A percentile compares a stretch with the other conserved stretches of the same genome.
phyloP scores from a whole-genome alignment of 2,888 invertebrate genomes.

The Lamellibrachia columna region DNA sequence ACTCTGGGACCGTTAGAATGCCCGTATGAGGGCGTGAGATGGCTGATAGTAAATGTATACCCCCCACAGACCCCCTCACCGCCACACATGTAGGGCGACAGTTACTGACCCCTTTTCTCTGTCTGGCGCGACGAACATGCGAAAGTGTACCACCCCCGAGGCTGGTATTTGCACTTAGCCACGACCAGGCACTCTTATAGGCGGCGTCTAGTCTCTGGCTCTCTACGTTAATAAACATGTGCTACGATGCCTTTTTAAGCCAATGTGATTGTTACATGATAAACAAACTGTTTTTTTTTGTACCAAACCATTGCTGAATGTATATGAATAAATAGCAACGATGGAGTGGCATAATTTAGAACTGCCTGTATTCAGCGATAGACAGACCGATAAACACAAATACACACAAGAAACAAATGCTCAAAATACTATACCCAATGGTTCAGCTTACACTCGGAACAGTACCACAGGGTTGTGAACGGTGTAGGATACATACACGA shows the following conservation, averaged over 20 bases:
- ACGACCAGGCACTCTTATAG: background rate
- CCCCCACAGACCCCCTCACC: background rate
- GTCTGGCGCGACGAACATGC: background rate
- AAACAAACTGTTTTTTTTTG: background rate
- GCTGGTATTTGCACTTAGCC: background rate
- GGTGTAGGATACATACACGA: too few species aligned
- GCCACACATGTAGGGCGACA: background rate
- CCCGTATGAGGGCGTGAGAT: background rate
- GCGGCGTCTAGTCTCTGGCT: background rate
- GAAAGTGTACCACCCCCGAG: background rate
- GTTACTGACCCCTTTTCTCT: background rate
- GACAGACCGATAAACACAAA: background rate
- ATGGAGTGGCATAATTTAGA: background rate
- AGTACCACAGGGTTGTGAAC: too few species aligned
- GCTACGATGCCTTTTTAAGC: background rate
- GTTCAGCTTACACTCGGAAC: too few species aligned
- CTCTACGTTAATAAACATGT: background rate
- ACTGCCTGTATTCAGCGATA: background rate
- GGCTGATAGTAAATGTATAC: slow-evolving; percentile 6
- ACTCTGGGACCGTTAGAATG: background rate
- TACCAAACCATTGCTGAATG: background rate
- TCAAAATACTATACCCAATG: background rate
- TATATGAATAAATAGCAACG: background rate
- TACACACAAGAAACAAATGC: background rate
- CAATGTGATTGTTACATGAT: background rate